A percentile compares a stretch with the other conserved stretches of the same genome.
Conservation (phyloP, 2,113 vertebrate species). For the Plestiodon gilberti region DNA sequence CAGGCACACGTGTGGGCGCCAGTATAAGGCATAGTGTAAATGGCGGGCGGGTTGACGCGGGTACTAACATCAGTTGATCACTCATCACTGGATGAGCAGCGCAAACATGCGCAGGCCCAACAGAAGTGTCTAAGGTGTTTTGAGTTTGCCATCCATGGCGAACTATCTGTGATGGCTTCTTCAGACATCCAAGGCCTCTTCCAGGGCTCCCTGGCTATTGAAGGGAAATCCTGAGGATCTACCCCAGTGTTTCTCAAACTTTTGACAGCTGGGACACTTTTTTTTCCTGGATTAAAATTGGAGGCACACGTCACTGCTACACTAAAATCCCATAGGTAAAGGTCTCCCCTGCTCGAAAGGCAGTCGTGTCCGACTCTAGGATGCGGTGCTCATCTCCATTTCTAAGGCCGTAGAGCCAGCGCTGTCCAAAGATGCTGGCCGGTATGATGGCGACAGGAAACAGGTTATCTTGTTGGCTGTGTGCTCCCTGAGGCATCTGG, state of each 20-base stretch:
- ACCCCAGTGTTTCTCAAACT: background rate
- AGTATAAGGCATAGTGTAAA: conserved; percentile 75
- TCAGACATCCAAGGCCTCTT: background rate
- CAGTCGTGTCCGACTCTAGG: too few species aligned
- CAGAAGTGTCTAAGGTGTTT: background rate
- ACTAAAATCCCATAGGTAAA: background rate
- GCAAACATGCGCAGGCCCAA: fast-evolving
- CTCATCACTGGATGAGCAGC: background rate
- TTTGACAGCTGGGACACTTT: background rate
- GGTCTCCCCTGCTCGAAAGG: too few species aligned
- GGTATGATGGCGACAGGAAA: too few species aligned
- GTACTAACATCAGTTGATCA: background rate
- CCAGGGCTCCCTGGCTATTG: background rate
- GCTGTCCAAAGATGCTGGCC: too few species aligned
- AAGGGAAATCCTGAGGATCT: background rate
- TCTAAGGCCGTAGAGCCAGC: too few species aligned
- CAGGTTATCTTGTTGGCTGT: too few species aligned
- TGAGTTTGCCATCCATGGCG: background rate
- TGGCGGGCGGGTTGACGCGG: too few species aligned
- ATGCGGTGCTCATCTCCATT: too few species aligned
- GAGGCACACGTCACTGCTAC: background rate
- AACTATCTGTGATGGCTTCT: background rate
- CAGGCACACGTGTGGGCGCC: conserved; percentile 73
- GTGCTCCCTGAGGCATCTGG: too few species aligned
- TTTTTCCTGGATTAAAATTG: background rate